Evolutionary conservation across 2,797 vertebrate genomes (phyloP), one percentile per base, ranked within the genome.

Genomic region (Danio aesculapii): DNA sequence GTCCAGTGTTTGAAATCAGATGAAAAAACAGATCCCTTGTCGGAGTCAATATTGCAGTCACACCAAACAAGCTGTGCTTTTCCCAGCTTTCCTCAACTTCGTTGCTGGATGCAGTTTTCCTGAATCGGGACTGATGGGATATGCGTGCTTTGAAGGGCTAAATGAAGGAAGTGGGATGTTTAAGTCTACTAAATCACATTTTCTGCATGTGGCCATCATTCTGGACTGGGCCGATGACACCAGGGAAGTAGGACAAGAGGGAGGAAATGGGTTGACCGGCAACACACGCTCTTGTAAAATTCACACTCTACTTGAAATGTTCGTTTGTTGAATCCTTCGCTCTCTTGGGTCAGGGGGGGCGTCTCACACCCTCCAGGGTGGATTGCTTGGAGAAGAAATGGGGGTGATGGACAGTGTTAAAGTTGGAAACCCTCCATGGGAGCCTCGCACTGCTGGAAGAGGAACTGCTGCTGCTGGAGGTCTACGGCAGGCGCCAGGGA

Each of bases 361-460:
- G 58, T 73, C 67, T 70, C 62, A 58, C 73, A 59, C 53, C 72
- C 78, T 66, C 49, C 66, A 78, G 71, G 58, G 63, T 58, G 74
- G 63, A 76, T 57, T 63, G 57, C 64, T 61, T 83, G 89, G 63
- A 86, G 83, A 86, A 71, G 13, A 30, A 43, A 63, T 30, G 53
- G n/a, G 63, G 63, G 8, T 49, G 59, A 67, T 75, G 67, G 83
- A 85, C 64, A 84, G 84, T 88, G 92, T 95, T 94, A 99, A 93
- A 99, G 97, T 94, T 99, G 98, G 92, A 99, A 99, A 88, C 98
- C 97, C 90, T 99, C 97, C 97, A 99, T 98, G 61, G 98, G 98
- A 85, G 97, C 96, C 91, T 99, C 98, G 46, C 96, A 96, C 92
- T 99, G 97, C 91, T 98, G 97, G 94, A 99, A 99, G 92, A 99